Evolutionary conservation across 2,797 vertebrate genomes (phyloP).

Genomic region (Acridotheres tristis): DNA sequence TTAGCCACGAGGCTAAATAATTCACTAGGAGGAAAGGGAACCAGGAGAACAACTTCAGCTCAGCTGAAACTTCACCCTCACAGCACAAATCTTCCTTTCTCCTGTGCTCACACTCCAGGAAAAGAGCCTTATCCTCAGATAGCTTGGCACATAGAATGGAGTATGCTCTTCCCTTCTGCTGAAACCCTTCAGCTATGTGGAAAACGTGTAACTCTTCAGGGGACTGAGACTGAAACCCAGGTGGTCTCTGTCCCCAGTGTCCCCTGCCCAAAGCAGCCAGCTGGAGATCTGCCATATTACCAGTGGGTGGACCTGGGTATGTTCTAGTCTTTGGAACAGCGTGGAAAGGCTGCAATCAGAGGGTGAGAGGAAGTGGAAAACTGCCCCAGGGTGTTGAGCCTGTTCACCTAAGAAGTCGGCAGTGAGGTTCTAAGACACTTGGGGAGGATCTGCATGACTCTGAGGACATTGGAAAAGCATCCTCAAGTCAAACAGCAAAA

Average conservation of each 20-base stretch:
- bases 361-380: background rate
- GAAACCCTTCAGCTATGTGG: background rate
- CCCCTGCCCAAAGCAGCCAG: background rate
- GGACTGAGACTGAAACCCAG: background rate
- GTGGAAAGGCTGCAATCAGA: background rate
- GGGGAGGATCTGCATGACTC: background rate
- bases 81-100: background rate
- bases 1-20: background rate
- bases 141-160: background rate
- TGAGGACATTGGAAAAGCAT: background rate
- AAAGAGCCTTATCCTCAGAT: background rate
- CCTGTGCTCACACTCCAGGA: background rate
- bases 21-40: background rate
- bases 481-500: background rate
- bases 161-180: background rate
- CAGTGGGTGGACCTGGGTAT: accelerated
- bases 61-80: background rate
- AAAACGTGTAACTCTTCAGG: background rate
- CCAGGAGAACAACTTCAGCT: background rate
- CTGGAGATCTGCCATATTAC: background rate
- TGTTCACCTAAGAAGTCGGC: background rate
- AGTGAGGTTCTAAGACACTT: background rate
- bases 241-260: background rate
- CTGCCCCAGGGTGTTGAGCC: background rate
- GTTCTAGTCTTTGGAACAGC: background rate